phyloP scores from a whole-genome alignment of 2,888 invertebrate genomes.

The Drosophila subsilvestris region DNA sequence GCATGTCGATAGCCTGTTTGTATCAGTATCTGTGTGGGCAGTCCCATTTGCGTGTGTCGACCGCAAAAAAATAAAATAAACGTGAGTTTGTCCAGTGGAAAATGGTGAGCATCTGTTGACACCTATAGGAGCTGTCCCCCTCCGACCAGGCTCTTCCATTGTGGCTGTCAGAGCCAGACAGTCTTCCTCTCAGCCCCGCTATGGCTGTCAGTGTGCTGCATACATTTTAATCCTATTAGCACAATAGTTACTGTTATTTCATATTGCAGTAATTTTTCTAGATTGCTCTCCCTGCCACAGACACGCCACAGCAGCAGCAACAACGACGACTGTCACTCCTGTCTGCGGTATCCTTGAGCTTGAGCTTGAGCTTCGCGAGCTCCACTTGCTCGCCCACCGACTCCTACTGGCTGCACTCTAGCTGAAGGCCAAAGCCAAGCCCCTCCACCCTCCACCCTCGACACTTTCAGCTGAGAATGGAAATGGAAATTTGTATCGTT shows the following conservation, averaged over 20 bases:
- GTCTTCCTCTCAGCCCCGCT: conserved; percentile 7
- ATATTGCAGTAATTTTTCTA: conserved; percentile 55
- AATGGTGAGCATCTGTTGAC: conserved; percentile 45
- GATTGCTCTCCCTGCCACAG: conserved; percentile 42
- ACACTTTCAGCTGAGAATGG: conserved; percentile 14
- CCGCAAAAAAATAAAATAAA: conserved; percentile 28
- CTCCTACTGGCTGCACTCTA: not conserved
- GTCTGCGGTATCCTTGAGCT: conserved; percentile 47
- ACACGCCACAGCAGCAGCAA: conserved; percentile 13
- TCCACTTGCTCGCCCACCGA: not conserved
- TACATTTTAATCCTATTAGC: conserved; percentile 65
- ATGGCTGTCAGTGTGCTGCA: conserved; percentile 20
- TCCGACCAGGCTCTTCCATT: conserved; percentile 1
- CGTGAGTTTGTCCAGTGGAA: conserved; percentile 21
- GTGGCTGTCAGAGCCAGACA: conserved; percentile 28
- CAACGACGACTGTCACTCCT: conserved; percentile 27
- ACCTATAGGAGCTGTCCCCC: conserved; percentile 12
- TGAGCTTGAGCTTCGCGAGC: conserved; percentile 16
- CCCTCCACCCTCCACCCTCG: conserved; percentile 18
- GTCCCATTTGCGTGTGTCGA: not conserved
- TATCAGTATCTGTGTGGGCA: conserved; percentile 11
- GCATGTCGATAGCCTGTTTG: not conserved
- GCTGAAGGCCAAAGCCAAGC: conserved; percentile 28
- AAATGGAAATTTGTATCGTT: conserved; percentile 47
- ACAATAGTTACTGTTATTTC: conserved; percentile 59